Conservation (phyloP, 2,888 invertebrate species). For the Vanessa cardui region DNA sequence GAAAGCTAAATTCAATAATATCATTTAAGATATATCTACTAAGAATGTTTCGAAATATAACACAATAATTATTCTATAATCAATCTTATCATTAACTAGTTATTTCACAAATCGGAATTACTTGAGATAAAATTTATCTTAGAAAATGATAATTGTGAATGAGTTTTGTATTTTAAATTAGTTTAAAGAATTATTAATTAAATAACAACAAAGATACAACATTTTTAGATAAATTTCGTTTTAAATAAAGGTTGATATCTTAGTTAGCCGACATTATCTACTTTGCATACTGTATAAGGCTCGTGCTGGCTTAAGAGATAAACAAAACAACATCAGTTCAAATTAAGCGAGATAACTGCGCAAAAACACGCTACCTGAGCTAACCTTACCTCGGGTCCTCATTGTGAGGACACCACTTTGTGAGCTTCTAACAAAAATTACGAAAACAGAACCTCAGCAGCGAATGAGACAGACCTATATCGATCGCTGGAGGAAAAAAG, state of each 20-base stretch:
- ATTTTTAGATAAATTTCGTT: constrained; percentile 19
- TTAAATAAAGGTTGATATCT: constrained; percentile 24
- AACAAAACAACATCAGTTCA: constrained; percentile 61
- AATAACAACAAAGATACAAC: neutral
- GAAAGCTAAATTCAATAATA: no score
- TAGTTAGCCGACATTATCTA: constrained; percentile 34
- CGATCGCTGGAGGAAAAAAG: constrained; percentile 52
- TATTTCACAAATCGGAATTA: no score
- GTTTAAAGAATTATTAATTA: neutral
- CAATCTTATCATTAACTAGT: no score
- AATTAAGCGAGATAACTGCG: constrained; percentile 66
- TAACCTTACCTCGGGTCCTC: constrained; percentile 47
- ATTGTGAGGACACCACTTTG: constrained; percentile 50
- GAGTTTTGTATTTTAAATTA: no score
- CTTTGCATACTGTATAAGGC: constrained; percentile 46
- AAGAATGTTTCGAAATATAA: no score
- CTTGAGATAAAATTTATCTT: no score
- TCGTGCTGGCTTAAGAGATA: constrained; percentile 60
- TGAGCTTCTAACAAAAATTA: constrained; percentile 56
- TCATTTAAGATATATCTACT: no score
- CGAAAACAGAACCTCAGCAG: constrained; percentile 45
- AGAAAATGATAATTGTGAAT: no score
- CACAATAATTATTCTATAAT: no score
- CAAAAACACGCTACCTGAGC: constrained; percentile 78
- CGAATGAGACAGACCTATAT: constrained; percentile 57